Conservation (phyloP, 1,140 invertebrate genomes). For the Cydia fagiglandana region DNA sequence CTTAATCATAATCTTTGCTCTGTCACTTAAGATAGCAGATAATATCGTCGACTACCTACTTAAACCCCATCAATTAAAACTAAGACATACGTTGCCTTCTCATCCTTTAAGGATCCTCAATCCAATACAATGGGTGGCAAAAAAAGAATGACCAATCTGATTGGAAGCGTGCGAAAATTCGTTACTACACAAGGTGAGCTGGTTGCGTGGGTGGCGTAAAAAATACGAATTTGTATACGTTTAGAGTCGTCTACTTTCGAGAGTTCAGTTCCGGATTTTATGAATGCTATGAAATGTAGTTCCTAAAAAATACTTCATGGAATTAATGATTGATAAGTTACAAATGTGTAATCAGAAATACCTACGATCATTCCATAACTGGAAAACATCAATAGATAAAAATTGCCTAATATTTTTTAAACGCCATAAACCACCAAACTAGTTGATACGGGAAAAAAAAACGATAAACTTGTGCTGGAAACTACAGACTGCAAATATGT, state of each 20-base stretch:
- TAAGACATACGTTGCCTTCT: background rate
- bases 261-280: background rate
- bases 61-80: constrained; percentile 22
- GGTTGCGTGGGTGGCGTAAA: constrained; percentile 47
- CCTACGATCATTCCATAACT: no score
- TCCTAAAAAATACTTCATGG: background rate
- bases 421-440: no score
- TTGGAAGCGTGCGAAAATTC: constrained; percentile 59
- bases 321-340: no score
- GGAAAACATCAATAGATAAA: no score
- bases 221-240: constrained; percentile 43
- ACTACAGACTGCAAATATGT: background rate
- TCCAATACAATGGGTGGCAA: constrained; percentile 36
- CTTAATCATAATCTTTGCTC: background rate
- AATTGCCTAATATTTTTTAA: no score
- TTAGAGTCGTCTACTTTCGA: background rate
- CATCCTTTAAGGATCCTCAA: constrained; percentile 26
- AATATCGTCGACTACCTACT: background rate
- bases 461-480: background rate
- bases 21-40: background rate
- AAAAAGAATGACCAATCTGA: constrained; percentile 40
- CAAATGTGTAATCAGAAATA: no score
- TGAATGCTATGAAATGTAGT: background rate
- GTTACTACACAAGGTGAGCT: constrained; percentile 62
- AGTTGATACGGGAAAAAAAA: background rate